Evolutionary conservation across 2,113 vertebrate species (phyloP).

Genomic region (Anseranas semipalmata): DNA sequence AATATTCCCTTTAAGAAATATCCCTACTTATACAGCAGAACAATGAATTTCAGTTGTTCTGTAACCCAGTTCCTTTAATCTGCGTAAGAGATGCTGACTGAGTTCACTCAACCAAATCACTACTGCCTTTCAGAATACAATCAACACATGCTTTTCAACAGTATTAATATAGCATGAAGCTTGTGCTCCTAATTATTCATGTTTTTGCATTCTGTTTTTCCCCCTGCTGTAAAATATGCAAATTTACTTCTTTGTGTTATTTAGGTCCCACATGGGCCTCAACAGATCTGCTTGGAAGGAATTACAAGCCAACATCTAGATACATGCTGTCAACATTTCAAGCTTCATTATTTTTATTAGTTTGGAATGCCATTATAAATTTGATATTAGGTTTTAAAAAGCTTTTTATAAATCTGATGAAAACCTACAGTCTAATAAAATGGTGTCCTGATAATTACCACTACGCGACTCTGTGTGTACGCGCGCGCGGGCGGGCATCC

Average conservation of each 20-base stretch:
- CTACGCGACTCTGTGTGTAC: not conserved
- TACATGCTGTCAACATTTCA: conserved; percentile 66
- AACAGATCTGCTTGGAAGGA: conserved; percentile 61
- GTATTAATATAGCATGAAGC: conserved; percentile 73
- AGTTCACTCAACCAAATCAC: conserved; percentile 72
- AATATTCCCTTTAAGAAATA: conserved; percentile 46
- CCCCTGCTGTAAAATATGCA: conserved; percentile 73
- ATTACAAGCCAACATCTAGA: conserved; percentile 67
- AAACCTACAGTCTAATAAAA: conserved; percentile 72
- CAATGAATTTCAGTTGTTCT: conserved; percentile 67
- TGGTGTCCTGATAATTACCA: conserved; percentile 67
- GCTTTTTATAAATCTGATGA: conserved; percentile 68
- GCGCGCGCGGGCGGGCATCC: not conserved
- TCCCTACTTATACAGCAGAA: conserved; percentile 50
- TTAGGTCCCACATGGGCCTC: conserved; percentile 62
- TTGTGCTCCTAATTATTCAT: conserved; percentile 70
- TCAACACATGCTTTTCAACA: conserved; percentile 69
- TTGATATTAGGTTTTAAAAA: conserved; percentile 75
- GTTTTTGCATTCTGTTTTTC: conserved; percentile 71
- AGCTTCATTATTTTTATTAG: conserved; percentile 75
- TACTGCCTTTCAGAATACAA: conserved; percentile 66
- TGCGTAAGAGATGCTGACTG: conserved; percentile 68
- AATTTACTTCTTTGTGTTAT: conserved; percentile 73
- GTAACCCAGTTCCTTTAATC: conserved; percentile 73
- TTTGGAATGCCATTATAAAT: conserved; percentile 66